Conservation (phyloP, 1,140 invertebrate genomes). For the Limonius californicus region DNA sequence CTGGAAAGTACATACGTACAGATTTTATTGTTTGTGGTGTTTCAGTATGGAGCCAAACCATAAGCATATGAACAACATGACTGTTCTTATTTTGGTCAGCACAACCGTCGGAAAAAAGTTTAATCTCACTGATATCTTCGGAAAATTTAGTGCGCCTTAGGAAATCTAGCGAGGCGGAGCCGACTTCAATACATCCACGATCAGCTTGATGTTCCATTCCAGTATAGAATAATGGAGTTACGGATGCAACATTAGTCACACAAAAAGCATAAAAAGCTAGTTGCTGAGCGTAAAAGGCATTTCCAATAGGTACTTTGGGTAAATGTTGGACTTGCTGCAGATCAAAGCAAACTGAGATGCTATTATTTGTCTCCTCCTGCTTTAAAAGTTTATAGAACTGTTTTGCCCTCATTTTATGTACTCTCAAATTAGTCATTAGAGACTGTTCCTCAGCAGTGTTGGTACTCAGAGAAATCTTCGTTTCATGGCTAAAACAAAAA, state of each 20-base stretch:
- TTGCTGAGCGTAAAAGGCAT: constrained; percentile 1
- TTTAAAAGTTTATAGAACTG: not conserved
- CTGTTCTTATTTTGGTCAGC: not conserved
- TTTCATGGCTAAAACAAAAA: not conserved
- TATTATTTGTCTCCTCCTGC: not conserved
- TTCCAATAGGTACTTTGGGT: not conserved
- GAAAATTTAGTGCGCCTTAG: not conserved
- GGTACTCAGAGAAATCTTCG: too few species aligned
- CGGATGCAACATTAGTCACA: not conserved
- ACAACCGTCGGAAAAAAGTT: not conserved
- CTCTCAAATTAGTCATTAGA: too few species aligned
- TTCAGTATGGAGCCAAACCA: not conserved
- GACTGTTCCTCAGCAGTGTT: too few species aligned
- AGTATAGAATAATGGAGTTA: not conserved
- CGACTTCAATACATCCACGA: not conserved
- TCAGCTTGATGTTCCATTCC: not conserved
- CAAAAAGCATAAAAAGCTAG: constrained; percentile 5
- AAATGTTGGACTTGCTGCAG: constrained; percentile 6
- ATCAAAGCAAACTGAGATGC: constrained; percentile 1
- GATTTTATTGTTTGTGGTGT: too few species aligned
- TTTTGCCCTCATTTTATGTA: not conserved
- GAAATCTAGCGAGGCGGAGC: not conserved
- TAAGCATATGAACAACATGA: not conserved
- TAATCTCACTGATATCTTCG: too few species aligned
- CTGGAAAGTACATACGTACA: not conserved